These are phyloP conservation scores for Sebastes trivittatus DNA, from an alignment of 2,797 vertebrate species.

Conservation along the genomic window DNA sequence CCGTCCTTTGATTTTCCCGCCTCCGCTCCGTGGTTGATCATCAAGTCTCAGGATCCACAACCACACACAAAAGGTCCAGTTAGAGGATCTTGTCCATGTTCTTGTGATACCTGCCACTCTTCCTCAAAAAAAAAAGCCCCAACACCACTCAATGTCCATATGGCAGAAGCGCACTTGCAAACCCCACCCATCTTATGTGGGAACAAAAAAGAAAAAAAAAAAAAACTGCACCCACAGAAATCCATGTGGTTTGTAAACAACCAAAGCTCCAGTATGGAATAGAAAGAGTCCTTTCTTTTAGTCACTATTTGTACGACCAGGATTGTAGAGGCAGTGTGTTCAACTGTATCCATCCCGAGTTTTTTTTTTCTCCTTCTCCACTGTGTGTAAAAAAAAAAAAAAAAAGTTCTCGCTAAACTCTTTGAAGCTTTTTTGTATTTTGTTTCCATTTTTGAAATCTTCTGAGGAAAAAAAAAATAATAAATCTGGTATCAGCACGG, in stretches of 20 bases:
- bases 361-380: conserved; percentile 57
- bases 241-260: conserved; percentile 88
- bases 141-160: conserved; percentile 74
- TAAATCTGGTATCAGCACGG: conserved; percentile 77
- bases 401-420: conserved; percentile 67
- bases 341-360: conserved; percentile 78
- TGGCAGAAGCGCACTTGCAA: conserved; percentile 83
- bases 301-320: conserved; percentile 81
- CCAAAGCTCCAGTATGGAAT: conserved; percentile 88
- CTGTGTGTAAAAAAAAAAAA: conserved; percentile 45
- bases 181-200: conserved; percentile 69
- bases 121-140: conserved; percentile 32
- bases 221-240: conserved; percentile 81
- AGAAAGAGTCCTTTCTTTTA: conserved; percentile 80
- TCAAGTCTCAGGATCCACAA: conserved; percentile 58
- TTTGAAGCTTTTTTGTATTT: conserved; percentile 72
- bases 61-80: conserved; percentile 49
- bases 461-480: conserved; percentile 76
- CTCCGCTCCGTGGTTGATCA: conserved; percentile 53
- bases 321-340: conserved; percentile 89
- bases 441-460: conserved; percentile 81
- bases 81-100: conserved; percentile 58
- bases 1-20: conserved; percentile 60
- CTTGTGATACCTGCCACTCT: conserved; percentile 60
- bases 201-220: conserved; percentile 46